Percentiles rank a stretch among this genome's conserved stretches.
These are phyloP conservation scores for Acanthornis magna DNA, from an alignment of 2,797 vertebrate species.

Conservation along the genomic window DNA sequence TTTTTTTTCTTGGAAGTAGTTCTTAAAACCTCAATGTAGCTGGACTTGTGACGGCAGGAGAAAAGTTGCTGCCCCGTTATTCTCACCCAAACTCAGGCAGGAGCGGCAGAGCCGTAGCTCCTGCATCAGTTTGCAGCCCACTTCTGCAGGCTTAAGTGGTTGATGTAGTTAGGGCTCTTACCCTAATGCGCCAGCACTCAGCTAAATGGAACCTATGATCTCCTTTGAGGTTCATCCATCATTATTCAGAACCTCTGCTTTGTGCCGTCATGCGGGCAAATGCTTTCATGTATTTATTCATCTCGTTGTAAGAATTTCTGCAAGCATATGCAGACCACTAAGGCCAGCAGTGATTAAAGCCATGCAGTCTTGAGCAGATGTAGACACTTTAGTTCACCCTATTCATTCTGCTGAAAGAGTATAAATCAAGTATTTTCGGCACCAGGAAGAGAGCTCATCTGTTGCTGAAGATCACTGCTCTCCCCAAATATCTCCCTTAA, in stretches of 20 bases:
- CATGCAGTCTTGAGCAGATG: conserved; percentile 56
- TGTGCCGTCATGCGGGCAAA: conserved; percentile 4
- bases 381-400: conserved; percentile 47
- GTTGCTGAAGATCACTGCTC: conserved; percentile 14
- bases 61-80: not conserved
- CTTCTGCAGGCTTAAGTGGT: conserved; percentile 31
- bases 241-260: conserved; percentile 40
- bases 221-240: conserved; percentile 45
- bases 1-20: not conserved
- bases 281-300: conserved; percentile 55
- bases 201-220: conserved; percentile 51
- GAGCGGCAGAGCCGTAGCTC: not conserved
- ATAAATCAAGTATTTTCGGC: conserved; percentile 40
- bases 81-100: not conserved
- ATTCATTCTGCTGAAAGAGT: conserved; percentile 3
- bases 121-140: not conserved
- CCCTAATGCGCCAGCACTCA: not conserved
- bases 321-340: conserved; percentile 50
- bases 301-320: conserved; percentile 51
- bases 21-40: not conserved
- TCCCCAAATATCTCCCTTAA: conserved; percentile 2
- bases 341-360: conserved; percentile 58
- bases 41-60: not conserved
- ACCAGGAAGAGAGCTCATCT: conserved; percentile 30
- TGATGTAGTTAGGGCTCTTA: conserved; percentile 27